Evolutionary conservation across 2,888 invertebrate species (phyloP).

Genomic region (Branchipolynoe longqiensis): DNA sequence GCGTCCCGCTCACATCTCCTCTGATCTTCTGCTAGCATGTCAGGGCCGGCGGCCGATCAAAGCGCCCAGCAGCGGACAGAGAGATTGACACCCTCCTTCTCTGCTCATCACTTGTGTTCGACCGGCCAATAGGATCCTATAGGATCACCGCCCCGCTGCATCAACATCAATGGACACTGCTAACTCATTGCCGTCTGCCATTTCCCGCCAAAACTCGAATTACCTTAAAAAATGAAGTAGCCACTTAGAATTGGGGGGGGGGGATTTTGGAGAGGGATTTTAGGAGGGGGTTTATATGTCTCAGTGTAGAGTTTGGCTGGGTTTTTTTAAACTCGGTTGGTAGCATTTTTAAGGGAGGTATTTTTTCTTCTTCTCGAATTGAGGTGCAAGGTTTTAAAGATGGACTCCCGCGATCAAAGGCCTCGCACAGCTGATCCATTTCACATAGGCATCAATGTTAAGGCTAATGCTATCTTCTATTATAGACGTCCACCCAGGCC

Average conservation of each 20-base stretch:
- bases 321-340: too few relatives aligned
- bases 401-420: slow-evolving; percentile 39
- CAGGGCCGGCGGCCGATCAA: slow-evolving; percentile 42
- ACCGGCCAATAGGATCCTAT: slow-evolving; percentile 51
- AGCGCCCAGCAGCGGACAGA: slow-evolving; percentile 23
- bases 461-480: slow-evolving; percentile 48
- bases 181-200: slow-evolving; percentile 32
- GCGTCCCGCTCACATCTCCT: slow-evolving; percentile 12
- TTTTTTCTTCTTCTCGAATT: too few relatives aligned
- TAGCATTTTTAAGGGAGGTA: too few relatives aligned
- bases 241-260: too few relatives aligned
- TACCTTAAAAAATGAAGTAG: too few relatives aligned
- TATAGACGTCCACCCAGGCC: slow-evolving; percentile 23
- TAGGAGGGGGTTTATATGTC: not conserved
- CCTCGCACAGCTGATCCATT: slow-evolving; percentile 32
- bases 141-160: slow-evolving; percentile 51
- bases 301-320: too few relatives aligned
- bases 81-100: slow-evolving; percentile 55
- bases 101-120: slow-evolving; percentile 51
- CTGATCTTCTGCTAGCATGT: slow-evolving; percentile 49
- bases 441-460: slow-evolving; percentile 47
- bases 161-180: slow-evolving; percentile 51
- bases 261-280: too few relatives aligned
- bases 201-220: slow-evolving; percentile 20
- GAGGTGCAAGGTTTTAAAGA: too few relatives aligned